Percentiles rank a stretch among this genome's conserved stretches.
These are phyloP conservation scores for Porites evermanni DNA, from an alignment of 92 coral and sea anemone species.

Conservation along the genomic window DNA sequence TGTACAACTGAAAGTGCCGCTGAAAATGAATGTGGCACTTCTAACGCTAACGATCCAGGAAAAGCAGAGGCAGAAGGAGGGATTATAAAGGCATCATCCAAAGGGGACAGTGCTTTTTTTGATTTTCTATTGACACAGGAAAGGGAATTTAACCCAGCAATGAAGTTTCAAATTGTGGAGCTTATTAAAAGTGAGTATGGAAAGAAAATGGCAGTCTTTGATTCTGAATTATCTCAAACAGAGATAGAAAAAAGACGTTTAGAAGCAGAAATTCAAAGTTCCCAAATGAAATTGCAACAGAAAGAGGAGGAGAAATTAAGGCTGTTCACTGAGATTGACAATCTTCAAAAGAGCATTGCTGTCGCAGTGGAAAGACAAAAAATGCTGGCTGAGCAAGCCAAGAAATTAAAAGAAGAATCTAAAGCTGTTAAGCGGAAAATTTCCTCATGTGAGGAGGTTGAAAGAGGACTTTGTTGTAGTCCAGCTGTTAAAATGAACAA, in stretches of 20 bases:
- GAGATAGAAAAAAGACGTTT: conserved; percentile 30
- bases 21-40: background rate
- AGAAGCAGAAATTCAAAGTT: conserved; percentile 36
- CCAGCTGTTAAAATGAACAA: conserved; percentile 22
- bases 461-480: conserved; percentile 39
- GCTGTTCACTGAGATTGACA: conserved; percentile 41
- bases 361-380: conserved; percentile 35
- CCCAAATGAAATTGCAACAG: conserved; percentile 26
- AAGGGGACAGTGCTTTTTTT: conserved; percentile 49
- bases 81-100: conserved; percentile 4
- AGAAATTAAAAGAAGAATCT: conserved; percentile 23
- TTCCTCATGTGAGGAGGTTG: conserved; percentile 50
- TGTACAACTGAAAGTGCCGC: background rate
- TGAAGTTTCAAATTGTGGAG: conserved; percentile 46
- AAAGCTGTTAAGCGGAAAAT: conserved; percentile 39
- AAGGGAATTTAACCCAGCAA: conserved; percentile 39
- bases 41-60: background rate
- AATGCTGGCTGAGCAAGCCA: conserved; percentile 5
- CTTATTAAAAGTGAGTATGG: conserved; percentile 51
- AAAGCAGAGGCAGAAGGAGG: background rate
- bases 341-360: conserved; percentile 36
- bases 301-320: conserved; percentile 41
- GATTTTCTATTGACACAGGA: conserved; percentile 51
- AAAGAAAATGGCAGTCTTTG: conserved; percentile 29
- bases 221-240: conserved; percentile 10